Conservation (phyloP, 2,113 vertebrate species). For the Coturnix japonica region DNA sequence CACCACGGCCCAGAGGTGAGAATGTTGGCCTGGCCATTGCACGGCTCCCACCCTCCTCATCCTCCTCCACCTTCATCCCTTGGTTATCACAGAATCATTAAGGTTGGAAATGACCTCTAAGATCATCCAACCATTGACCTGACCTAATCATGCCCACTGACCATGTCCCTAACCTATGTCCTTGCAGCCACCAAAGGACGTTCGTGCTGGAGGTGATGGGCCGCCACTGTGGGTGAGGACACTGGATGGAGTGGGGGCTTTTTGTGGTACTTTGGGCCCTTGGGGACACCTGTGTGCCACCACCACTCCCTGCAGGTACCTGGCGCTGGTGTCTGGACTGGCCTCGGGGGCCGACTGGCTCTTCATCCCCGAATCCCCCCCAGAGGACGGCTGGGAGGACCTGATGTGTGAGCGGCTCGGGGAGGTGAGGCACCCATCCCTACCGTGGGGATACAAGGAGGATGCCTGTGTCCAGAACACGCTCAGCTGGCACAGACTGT, state of each 20-base stretch:
- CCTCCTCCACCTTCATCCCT: neutral
- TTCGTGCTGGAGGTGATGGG: constrained; percentile 98
- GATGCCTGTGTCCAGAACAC: neutral
- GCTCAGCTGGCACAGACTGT: rapidly evolving
- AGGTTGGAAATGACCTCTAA: neutral
- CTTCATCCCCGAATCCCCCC: constrained; percentile 93
- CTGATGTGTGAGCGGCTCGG: constrained; percentile 89
- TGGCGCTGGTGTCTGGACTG: constrained; percentile 90
- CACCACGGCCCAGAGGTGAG: constrained; percentile 91
- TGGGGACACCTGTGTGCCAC: neutral
- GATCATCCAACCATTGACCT: neutral
- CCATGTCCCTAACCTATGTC: neutral
- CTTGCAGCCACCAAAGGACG: constrained; percentile 90
- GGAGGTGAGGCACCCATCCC: constrained; percentile 70
- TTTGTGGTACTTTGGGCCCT: rapidly evolving
- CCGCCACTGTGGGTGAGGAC: constrained; percentile 92
- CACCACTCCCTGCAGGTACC: constrained; percentile 68
- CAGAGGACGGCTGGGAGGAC: constrained; percentile 91
- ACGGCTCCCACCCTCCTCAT: rapidly evolving
- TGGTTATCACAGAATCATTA: neutral
- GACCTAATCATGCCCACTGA: neutral
- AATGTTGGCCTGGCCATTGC: rapidly evolving
- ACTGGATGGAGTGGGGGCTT: neutral
- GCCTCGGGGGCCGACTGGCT: constrained; percentile 95
- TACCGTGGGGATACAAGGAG: neutral